Base-by-base conservation (phyloP, 1,140 invertebrate genomes). In the Coelopa frigida region DNA sequence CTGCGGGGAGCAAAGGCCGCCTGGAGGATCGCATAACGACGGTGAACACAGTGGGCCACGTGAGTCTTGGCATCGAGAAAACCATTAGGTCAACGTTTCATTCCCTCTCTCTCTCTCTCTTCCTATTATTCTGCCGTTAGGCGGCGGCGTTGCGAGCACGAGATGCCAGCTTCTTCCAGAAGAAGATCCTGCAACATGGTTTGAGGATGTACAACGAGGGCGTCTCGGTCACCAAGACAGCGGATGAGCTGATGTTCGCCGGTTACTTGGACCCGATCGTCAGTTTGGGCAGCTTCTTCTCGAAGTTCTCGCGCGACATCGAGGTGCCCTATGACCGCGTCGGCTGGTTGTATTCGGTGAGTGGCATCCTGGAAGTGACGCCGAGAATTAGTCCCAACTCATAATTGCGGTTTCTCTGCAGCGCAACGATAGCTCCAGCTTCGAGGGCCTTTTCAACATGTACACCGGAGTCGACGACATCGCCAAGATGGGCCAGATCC, bases 271-370 rank as follows among this genome's bases (percentile, higher is more conserved):
- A 84, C 61, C 57, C 72, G 0, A 53, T 89, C 1, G 72, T 90
- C 20, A 76, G 76, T 7, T 49, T 85, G n/a, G 80, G 76, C 0
- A 74, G 74, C 33, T 73, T 68, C 52, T 24, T 81, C 11, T 76
- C 78, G 0, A 38, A 42, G 27, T 48, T 53, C 33, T 20, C 26
- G 11, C 21, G 20, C 6, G 42, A 42, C 17, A 17, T 49, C 0
- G 69, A 77, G 1, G 78, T 82, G 7, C 76, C 76, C 0, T 79
- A 76, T 33, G 81, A 85, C 61, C 77, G 74, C 47, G 81, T 89
- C 59, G 86, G 84, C 24, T 82, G 83, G 74, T 85, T 89, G 67
- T 89, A 87, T 69, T 74, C 74, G 70, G 84, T 87, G 73, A 67
- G 73, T 63, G 54, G 24, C n/a, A n/a, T n/a, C n/a, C n/a, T n/a